Percentiles rank a stretch among this genome's conserved stretches.
Conservation (phyloP, 2,888 invertebrate species). For the Nymphalis urticae region DNA sequence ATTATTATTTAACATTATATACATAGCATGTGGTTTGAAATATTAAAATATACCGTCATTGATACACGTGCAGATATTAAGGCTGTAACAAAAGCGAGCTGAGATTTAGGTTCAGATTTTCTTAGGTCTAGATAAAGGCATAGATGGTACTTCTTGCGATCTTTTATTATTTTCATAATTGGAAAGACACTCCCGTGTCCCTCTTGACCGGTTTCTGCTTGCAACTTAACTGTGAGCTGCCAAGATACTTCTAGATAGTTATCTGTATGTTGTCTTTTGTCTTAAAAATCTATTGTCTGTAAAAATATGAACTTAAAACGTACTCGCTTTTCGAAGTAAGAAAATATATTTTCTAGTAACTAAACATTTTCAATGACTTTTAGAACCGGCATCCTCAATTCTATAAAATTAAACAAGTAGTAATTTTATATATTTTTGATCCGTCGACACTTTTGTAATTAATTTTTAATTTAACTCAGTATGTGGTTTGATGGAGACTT, state of each 20-base stretch:
- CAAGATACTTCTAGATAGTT: conserved; percentile 33
- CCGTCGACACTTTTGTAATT: too few species aligned
- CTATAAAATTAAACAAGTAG: background rate
- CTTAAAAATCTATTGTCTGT: conserved; percentile 21
- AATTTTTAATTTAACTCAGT: too few species aligned
- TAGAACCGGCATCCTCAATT: background rate
- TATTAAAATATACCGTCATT: background rate
- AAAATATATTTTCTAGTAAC: conserved; percentile 11
- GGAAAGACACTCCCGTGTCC: conserved; percentile 36
- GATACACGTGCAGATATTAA: conserved; percentile 12
- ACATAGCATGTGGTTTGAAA: conserved; percentile 1
- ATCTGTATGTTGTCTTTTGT: conserved; percentile 34
- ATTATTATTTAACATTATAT: background rate
- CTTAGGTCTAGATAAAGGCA: conserved; percentile 30
- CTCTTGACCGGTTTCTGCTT: conserved; percentile 37
- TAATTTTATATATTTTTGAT: too few species aligned
- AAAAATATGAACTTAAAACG: conserved; percentile 14
- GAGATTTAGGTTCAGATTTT: conserved; percentile 17
- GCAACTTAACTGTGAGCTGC: conserved; percentile 28
- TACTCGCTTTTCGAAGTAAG: conserved; percentile 7
- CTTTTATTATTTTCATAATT: conserved; percentile 38
- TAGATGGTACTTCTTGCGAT: conserved; percentile 36
- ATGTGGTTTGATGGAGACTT: too few species aligned
- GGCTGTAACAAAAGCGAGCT: conserved; percentile 23
- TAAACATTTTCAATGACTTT: background rate